phyloP scores from a whole-genome alignment of 2,797 vertebrate genomes.

The Propithecus perrieri region DNA sequence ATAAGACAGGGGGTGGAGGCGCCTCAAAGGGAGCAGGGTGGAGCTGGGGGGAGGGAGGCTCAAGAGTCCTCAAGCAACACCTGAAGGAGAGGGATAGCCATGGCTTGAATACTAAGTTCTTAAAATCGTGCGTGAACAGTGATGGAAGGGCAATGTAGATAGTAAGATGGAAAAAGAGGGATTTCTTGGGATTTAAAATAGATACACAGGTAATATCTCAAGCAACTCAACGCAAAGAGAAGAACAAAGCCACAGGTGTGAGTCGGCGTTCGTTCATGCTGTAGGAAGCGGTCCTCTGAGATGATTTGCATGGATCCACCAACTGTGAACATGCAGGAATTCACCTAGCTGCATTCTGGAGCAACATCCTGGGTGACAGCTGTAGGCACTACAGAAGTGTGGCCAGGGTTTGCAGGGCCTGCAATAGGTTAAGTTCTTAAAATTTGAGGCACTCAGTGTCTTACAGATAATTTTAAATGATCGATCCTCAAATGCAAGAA shows the following conservation, averaged over 20 bases:
- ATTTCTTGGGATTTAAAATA: neutral
- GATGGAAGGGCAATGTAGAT: neutral
- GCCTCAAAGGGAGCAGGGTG: neutral
- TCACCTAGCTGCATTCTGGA: rapidly evolving
- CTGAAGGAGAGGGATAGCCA: neutral
- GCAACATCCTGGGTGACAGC: neutral
- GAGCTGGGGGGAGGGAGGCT: neutral
- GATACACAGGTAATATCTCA: neutral
- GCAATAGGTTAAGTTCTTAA: neutral
- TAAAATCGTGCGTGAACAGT: neutral
- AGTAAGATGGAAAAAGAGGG: neutral
- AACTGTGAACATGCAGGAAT: neutral
- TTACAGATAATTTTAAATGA: neutral
- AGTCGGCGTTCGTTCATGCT: neutral
- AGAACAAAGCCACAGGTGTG: neutral
- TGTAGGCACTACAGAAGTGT: neutral
- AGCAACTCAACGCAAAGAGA: neutral
- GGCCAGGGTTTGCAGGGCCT: neutral
- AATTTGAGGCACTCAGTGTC: neutral
- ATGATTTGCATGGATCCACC: neutral
- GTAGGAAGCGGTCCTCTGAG: neutral
- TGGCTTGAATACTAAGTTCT: neutral
- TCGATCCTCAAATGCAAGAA: neutral
- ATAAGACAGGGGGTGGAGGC: neutral
- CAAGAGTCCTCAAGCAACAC: neutral